Conservation (phyloP, 2,113 vertebrate genomes). For the Hippotragus niger region DNA sequence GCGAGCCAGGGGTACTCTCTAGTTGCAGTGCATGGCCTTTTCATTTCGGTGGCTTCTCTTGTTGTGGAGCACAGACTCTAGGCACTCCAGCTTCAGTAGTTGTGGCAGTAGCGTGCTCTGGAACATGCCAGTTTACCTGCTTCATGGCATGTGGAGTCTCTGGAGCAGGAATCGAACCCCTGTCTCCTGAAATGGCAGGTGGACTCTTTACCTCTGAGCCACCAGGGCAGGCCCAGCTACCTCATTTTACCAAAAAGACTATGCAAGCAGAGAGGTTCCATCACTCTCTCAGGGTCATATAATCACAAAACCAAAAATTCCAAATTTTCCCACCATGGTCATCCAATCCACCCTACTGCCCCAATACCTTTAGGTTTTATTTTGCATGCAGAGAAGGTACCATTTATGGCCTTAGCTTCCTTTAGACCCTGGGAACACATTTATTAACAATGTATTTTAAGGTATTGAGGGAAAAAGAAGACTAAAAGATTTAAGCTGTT, state of each 20-base stretch:
- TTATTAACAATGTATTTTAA: conserved; percentile 44
- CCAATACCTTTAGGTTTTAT: not conserved
- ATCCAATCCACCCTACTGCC: not conserved
- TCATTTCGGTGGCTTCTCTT: not conserved
- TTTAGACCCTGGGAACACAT: not conserved
- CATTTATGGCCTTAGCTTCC: not conserved
- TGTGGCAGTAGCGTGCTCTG: not conserved
- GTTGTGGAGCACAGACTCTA: not conserved
- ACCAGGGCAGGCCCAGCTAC: not conserved
- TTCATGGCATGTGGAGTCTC: not conserved
- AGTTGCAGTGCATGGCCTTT: not conserved
- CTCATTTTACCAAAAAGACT: conserved; percentile 4
- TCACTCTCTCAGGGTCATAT: not conserved
- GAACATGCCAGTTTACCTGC: not conserved
- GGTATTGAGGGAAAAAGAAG: not conserved
- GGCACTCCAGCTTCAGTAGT: not conserved
- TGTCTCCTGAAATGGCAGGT: not conserved
- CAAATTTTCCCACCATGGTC: not conserved
- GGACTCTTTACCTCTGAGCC: not conserved
- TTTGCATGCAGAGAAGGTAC: not conserved
- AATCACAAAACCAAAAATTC: conserved; percentile 1
- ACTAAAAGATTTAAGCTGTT: not conserved
- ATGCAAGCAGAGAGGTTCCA: not conserved
- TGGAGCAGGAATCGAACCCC: not conserved
- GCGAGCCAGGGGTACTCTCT: not conserved